Percentiles rank a stretch among this genome's conserved stretches.
These are phyloP conservation scores for Pseudomyrmex sp. DNA, from an alignment of 1,140 invertebrate genomes.

Conservation along the genomic window DNA sequence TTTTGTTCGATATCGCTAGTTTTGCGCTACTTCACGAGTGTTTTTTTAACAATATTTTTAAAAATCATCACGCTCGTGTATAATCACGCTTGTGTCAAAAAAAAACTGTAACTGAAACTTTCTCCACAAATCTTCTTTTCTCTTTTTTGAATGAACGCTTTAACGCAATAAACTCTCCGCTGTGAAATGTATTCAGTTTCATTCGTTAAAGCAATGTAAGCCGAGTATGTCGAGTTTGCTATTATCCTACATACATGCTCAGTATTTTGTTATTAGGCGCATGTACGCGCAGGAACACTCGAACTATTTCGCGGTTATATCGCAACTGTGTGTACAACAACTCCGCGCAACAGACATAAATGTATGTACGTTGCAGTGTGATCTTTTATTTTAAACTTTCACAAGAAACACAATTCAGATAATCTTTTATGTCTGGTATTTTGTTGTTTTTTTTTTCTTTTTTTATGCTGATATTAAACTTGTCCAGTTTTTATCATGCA, in stretches of 20 bases:
- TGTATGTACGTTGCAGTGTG: neutral
- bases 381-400: neutral
- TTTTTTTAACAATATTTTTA: neutral
- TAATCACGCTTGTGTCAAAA: neutral
- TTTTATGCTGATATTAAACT: neutral
- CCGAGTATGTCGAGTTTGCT: conserved; percentile 5
- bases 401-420: neutral
- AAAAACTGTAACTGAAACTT: neutral
- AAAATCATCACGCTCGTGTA: too few species aligned
- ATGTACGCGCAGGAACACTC: neutral
- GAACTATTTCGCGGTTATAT: conserved; percentile 40
- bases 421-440: neutral
- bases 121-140: neutral
- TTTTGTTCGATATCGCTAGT: neutral
- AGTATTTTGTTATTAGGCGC: conserved; percentile 33
- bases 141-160: conserved; percentile 10
- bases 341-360: neutral
- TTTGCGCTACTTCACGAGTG: neutral
- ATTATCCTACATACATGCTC: conserved; percentile 37
- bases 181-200: conserved; percentile 18
- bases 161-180: neutral
- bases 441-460: too few species aligned
- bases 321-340: neutral
- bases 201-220: conserved; percentile 38
- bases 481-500: neutral